Conservation (phyloP, 2,888 invertebrate genomes). For the Phortica magna region DNA sequence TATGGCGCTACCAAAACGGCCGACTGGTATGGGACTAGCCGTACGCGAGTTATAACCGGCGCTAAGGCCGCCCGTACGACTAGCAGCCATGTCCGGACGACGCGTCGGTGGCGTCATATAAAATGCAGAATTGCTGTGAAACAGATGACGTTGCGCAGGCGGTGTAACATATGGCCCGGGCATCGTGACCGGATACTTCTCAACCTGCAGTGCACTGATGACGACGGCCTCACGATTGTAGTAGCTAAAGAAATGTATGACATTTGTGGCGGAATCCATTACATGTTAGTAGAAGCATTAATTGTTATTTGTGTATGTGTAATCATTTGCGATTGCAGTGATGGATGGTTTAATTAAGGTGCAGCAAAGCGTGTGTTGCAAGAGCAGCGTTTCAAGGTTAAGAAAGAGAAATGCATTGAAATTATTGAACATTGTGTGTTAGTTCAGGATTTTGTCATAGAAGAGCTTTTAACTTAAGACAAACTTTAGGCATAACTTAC, state of each 20-base stretch:
- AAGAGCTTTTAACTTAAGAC: background rate
- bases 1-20: conserved; percentile 82
- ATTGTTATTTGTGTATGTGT: conserved; percentile 8
- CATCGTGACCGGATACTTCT: conserved; percentile 92
- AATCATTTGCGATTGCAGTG: conserved; percentile 34
- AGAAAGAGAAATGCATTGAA: conserved; percentile 26
- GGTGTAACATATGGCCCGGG: conserved; percentile 90
- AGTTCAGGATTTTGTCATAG: background rate
- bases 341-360: conserved; percentile 50
- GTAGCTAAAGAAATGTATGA: conserved; percentile 81
- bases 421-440: conserved; percentile 14
- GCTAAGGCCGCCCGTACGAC: conserved; percentile 52
- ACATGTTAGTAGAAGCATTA: conserved; percentile 9
- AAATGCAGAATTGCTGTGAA: conserved; percentile 81
- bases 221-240: conserved; percentile 95
- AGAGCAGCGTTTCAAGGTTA: conserved; percentile 52
- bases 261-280: conserved; percentile 4
- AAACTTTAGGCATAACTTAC: conserved; percentile 81
- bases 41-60: conserved; percentile 68
- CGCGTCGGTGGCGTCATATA: conserved; percentile 85
- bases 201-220: conserved; percentile 94
- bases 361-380: conserved; percentile 51
- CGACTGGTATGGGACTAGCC: conserved; percentile 80
- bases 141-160: conserved; percentile 82
- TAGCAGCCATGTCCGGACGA: conserved; percentile 78